These are phyloP conservation scores for Erebia epiphron DNA, from an alignment of 2,888 invertebrate species.

Conservation along the genomic window DNA sequence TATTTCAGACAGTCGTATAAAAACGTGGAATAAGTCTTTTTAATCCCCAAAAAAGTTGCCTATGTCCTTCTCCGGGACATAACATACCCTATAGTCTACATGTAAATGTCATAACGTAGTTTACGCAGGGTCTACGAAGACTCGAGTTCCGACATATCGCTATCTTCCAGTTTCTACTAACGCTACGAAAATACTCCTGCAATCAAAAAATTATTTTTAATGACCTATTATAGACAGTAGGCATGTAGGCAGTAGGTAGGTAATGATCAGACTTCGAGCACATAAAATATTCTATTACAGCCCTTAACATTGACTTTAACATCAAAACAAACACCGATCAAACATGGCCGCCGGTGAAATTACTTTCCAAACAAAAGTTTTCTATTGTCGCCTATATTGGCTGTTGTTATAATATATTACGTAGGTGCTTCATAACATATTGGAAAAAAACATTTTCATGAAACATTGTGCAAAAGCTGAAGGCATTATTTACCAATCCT, in stretches of 20 bases:
- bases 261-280: background rate
- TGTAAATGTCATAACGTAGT: background rate
- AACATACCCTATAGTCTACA: background rate
- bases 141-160: background rate
- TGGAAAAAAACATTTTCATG: background rate
- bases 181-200: too few relatives aligned
- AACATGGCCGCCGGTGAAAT: slow-evolving; percentile 22
- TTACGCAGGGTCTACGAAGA: background rate
- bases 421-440: background rate
- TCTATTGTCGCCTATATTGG: background rate
- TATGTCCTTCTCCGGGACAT: too few relatives aligned
- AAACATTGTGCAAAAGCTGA: background rate
- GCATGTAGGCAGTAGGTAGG: background rate
- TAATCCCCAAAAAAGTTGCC: too few relatives aligned
- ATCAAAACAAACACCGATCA: slow-evolving; percentile 24
- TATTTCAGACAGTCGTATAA: too few relatives aligned
- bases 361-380: slow-evolving; percentile 24
- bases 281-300: slow-evolving; percentile 6
- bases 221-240: too few relatives aligned
- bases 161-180: too few relatives aligned
- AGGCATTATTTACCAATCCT: background rate
- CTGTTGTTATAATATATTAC: background rate
- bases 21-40: too few relatives aligned
- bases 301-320: slow-evolving; percentile 24
- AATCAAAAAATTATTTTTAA: too few relatives aligned